Base-by-base conservation (phyloP, 2,797 vertebrate species). In the Phaenicophaeus curvirostris region DNA sequence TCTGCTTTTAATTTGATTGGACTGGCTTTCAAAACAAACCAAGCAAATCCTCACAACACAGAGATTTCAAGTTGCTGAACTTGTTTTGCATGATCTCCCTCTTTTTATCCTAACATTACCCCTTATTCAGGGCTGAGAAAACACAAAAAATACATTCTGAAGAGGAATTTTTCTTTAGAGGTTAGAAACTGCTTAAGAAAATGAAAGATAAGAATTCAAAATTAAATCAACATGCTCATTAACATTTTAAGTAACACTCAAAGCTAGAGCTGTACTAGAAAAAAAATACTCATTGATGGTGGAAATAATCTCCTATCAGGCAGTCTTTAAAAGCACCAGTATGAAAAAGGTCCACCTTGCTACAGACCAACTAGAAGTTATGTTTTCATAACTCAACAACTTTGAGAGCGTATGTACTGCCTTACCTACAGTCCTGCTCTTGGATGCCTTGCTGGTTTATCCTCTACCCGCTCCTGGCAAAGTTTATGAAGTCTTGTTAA, bases 1-100 rank as follows among this genome's bases (percentile, higher is more conserved):
- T 93, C 83, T 84, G 87, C 91, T 91, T 95, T 94, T 94, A 95
- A 96, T 96, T 94, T 95, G 94, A 96, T 94, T 95, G 94, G 91
- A 94, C 82, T 93, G 63, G 33, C 83, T 93, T 96, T 79, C 80
- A 94, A 96, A 96, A 92, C 80, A 96, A 96, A 85, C 89, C 37
- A 55, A 57, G 79, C 54, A 92, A 94, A 87, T 24, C 50, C 85
- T 93, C 53, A 78, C 83, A 86, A 94, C 42, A n/a, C 1, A 0
- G 24, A 15, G 80, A 95, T 73, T 88, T 79, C 85, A 91, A 93
- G 54, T 35, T 54, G 61, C 67, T 91, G 74, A 88, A 84, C 33
- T 89, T 59, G n/a, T 86, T 92, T 79, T 95, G 46, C 37, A 86
- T 75, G 46, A 94, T 73, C 59, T 82, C 5, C 14, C 24, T 31